Evolutionary conservation across 2,888 invertebrate genomes (phyloP), one percentile per base, ranked within the genome.

Genomic region (Pemphredon lugubris): DNA sequence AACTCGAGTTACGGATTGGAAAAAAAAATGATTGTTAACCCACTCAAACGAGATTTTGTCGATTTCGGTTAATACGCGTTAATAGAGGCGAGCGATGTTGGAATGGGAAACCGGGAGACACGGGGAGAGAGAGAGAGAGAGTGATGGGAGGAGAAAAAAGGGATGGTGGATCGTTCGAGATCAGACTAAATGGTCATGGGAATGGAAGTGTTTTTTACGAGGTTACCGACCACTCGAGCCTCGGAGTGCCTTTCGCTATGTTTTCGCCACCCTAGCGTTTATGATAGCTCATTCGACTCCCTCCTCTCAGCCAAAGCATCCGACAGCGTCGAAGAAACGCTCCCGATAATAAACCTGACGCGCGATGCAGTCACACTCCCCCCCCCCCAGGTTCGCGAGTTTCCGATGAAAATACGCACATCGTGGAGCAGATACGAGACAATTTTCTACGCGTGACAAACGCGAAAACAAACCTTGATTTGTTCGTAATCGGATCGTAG

Each of bases 181-280:
- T 69, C 53, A 30, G 21, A 48, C 55, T 76, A 73, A 77, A 76
- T 77, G 68, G 66, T 51, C 73, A 51, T 58, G 48, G 64, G 67
- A 77, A 75, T 68, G 68, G 66, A 67, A 75, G 75, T 71, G 73
- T 73, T 75, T 79, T 75, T 77, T 75, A 61, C 67, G 67, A 72
- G 68, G 67, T 58, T 61, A 63, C 70, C 61, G 48, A 59, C 70
- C 63, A 51, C 70, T 64, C 64, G 50, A 54, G 50, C 11, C 16
- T 37, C 30, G 32, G 39, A 65, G 59, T 69, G 63, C 53, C 53
- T 66, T 51, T 44, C 73, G 63, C 57, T 68, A 44, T 47, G 65
- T 60, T 65, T 66, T 65, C 65, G 61, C 60, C 60, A 65, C 54
- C 71, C 53, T 26, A 37, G 40, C 60, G 73, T 73, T 73, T 70